These are phyloP conservation scores for Takifugu flavidus DNA, from an alignment of 2,113 vertebrate species.

Conservation along the genomic window DNA sequence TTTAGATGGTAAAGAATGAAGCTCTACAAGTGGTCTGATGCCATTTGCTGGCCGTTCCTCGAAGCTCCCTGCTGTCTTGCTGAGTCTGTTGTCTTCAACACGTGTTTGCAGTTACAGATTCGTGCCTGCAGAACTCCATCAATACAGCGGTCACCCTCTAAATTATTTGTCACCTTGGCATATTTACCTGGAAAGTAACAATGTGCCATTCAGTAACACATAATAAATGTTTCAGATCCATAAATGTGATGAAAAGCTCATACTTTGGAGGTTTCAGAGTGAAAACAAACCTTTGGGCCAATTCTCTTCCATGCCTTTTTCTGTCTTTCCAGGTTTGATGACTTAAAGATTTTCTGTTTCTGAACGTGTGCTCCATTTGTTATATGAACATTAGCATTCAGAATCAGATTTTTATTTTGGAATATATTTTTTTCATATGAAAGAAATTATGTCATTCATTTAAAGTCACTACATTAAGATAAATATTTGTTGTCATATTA, in stretches of 20 bases:
- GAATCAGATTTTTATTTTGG: too few species aligned
- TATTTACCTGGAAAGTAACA: constrained; percentile 84
- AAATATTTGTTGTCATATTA: too few species aligned
- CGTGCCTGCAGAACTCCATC: constrained; percentile 91
- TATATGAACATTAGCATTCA: constrained; percentile 49
- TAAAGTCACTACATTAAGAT: not conserved
- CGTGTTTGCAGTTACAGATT: constrained; percentile 29
- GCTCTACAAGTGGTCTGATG: too few species aligned
- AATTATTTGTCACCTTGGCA: constrained; percentile 97
- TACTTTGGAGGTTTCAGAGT: constrained; percentile 98
- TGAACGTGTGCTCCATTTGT: constrained; percentile 93
- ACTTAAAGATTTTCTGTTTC: constrained; percentile 97
- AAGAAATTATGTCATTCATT: not conserved
- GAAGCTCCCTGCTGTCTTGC: too few species aligned
- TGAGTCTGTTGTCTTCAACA: not conserved
- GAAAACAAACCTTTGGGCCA: constrained; percentile 99
- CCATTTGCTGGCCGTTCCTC: too few species aligned
- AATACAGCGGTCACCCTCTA: constrained; percentile 96
- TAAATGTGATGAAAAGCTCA: constrained; percentile 86
- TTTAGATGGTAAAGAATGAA: too few species aligned
- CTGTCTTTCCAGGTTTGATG: constrained; percentile 91
- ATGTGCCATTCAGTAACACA: not conserved
- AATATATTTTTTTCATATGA: too few species aligned
- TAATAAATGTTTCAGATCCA: not conserved
- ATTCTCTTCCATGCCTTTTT: constrained; percentile 99